Conservation (phyloP, 2,888 invertebrate genomes). For the Tipula unca region DNA sequence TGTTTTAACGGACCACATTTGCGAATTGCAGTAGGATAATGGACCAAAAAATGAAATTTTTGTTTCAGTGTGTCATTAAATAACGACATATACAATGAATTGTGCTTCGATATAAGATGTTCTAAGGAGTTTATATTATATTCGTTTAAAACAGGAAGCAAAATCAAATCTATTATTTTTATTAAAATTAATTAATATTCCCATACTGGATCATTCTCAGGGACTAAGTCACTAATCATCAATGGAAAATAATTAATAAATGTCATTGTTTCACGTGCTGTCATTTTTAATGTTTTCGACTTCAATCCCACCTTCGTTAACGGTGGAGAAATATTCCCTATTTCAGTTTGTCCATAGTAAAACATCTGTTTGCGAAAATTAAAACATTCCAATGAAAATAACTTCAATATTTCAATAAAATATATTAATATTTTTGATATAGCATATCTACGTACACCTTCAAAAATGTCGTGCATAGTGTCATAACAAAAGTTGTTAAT, state of each 20-base stretch:
- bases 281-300: too few relatives aligned
- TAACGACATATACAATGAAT: neutral
- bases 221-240: neutral
- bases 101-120: neutral
- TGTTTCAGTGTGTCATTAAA: too few relatives aligned
- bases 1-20: too few relatives aligned
- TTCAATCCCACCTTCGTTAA: neutral
- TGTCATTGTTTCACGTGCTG: neutral
- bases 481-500: neutral
- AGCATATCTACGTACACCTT: neutral
- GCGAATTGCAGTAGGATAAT: too few relatives aligned
- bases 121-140: neutral
- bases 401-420: neutral
- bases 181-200: neutral
- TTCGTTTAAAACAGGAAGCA: neutral
- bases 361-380: neutral
- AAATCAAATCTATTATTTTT: neutral
- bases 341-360: neutral
- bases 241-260: neutral
- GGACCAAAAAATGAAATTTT: too few relatives aligned
- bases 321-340: neutral
- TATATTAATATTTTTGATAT: neutral
- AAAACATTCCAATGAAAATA: neutral
- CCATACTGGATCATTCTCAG: neutral
- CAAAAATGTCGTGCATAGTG: neutral